Evolutionary conservation across 1,140 invertebrate species (phyloP), one percentile per base, ranked within the genome.

Genomic region (Holotrichia oblita): DNA sequence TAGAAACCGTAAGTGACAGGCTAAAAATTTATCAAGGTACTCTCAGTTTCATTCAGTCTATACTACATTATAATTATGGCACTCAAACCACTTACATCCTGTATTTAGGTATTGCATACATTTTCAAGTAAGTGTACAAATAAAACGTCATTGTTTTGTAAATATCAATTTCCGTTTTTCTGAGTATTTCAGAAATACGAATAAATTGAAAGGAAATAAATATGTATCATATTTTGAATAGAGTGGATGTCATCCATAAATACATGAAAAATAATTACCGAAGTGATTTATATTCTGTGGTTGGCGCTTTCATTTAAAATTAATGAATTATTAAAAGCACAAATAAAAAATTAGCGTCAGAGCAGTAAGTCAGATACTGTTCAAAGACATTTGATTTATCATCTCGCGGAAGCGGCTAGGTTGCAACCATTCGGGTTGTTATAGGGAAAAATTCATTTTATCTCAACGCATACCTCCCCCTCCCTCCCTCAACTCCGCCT

Each of bases 381-480:
- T 34, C 61, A 69, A 69, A 69, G 61, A 69, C 61, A 69, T 69
- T 69, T 69, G 61, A 69, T 69, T 69, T 69, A 69, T 69, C 61
- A 69, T 69, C 61, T 55, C 61, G 27, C 22, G 61, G 22, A 69
- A 69, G 61, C 61, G 22, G 61, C 48, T 17, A 4, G 27, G 27
- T 22, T 22, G 61, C 12, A 34, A 27, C 61, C 61, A 69, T 69
- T 22, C 61, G 20, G 61, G 20, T 7, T 69, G 61, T 17, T 24
- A 34, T 69, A 20, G 27, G 61, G 22, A 69, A 69, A 69, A 69
- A 69, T 69, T 69, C 61, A 69, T 69, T 69, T 69, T 69, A 27
- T 69, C 61, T 69, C 61, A 14, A 17, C 22, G 8, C 61, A 69
- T 69, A 34, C 61, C 27, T 20, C n/a, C n/a, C n/a, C n/a, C n/a